Evolutionary conservation across 37 sponge, comb jelly and placozoan genomes (phyloP).

Genomic region (Mnemiopsis leidyi): DNA sequence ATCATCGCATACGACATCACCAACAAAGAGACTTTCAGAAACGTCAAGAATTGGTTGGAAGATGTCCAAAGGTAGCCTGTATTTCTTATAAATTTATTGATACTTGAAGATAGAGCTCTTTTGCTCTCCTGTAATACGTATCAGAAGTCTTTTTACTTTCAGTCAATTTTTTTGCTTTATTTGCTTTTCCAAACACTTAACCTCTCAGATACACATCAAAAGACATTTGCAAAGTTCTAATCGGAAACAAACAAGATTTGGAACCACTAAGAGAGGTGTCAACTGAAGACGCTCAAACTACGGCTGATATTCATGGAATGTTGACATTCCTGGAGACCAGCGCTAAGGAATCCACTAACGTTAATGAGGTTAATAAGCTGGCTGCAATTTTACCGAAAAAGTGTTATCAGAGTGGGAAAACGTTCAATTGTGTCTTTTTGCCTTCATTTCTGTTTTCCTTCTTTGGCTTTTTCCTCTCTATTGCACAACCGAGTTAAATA

Average conservation of each 20-base stretch:
- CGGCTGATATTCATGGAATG: conserved; percentile 5
- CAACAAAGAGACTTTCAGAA: conserved; percentile 73
- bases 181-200: too few relatives aligned
- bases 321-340: conserved; percentile 35
- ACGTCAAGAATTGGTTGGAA: conserved; percentile 78
- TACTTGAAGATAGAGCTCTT: too few relatives aligned
- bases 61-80: conserved; percentile 88
- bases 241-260: conserved; percentile 47
- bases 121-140: too few relatives aligned
- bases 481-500: too few relatives aligned
- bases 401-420: too few relatives aligned
- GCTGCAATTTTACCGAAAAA: too few relatives aligned
- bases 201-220: conserved; percentile 16
- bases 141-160: too few relatives aligned
- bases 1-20: conserved; percentile 81
- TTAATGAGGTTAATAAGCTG: conserved; percentile 64
- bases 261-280: conserved; percentile 33
- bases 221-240: conserved; percentile 54
- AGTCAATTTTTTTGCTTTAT: too few relatives aligned
- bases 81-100: background rate
- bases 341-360: conserved; percentile 48
- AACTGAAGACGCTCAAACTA: conserved; percentile 14
- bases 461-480: too few relatives aligned
- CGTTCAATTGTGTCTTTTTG: too few relatives aligned
- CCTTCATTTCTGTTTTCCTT: too few relatives aligned